Evolutionary conservation across 1,140 invertebrate genomes (phyloP).

Genomic region (Notospermus geniculatus): DNA sequence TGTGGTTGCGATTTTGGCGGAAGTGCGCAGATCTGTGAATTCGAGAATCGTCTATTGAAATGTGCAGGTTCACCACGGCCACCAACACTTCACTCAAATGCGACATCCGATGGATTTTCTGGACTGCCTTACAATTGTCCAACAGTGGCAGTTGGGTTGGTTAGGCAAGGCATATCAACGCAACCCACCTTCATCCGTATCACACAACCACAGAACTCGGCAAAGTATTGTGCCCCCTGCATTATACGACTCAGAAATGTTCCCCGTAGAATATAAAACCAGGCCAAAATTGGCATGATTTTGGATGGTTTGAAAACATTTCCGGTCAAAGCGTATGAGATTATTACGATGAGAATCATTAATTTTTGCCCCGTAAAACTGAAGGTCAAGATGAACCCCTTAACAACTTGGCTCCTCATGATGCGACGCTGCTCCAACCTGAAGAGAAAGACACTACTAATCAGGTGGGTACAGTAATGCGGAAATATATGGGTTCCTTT

Average conservation of each 20-base stretch:
- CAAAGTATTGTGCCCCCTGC: neutral
- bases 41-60: too few relatives aligned
- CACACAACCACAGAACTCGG: neutral
- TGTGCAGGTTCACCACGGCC: too few relatives aligned
- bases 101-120: too few relatives aligned
- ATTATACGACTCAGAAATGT: neutral
- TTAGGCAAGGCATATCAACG: neutral
- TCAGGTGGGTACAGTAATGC: too few relatives aligned
- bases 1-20: too few relatives aligned
- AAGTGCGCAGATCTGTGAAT: too few relatives aligned
- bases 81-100: too few relatives aligned
- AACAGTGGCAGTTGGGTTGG: too few relatives aligned
- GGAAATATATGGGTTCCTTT: too few relatives aligned
- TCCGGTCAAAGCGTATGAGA: neutral
- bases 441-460: neutral
- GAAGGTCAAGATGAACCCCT: neutral
- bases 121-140: too few relatives aligned
- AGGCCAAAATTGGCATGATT: neutral
- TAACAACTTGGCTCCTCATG: neutral
- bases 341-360: neutral
- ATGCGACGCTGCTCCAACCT: neutral
- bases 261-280: slow-evolving; percentile 5
- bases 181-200: neutral
- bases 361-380: neutral
- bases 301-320: neutral